A percentile compares a stretch with the other conserved stretches of the same genome.
Evolutionary conservation across 2,888 invertebrate species (phyloP).

Genomic region (Campoplex capitator): DNA sequence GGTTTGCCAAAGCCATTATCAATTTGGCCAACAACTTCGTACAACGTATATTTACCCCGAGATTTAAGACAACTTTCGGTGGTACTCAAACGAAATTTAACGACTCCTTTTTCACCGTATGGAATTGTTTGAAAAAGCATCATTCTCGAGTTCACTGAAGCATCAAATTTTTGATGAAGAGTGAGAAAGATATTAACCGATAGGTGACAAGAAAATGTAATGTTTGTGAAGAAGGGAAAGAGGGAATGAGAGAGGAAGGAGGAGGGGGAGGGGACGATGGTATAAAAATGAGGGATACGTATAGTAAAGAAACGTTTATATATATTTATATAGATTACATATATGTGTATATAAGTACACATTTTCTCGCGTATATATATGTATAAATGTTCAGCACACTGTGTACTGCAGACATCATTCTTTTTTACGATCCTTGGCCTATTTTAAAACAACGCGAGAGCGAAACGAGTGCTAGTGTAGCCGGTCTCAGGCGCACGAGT

Average conservation of each 20-base stretch:
- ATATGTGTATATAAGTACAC: background rate
- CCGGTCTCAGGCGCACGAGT: conserved; percentile 42
- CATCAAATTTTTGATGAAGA: conserved; percentile 28
- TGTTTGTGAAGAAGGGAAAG: background rate
- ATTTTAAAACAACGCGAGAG: conserved; percentile 80
- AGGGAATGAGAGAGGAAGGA: background rate
- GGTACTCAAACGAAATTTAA: conserved; percentile 62
- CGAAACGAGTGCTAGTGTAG: conserved; percentile 52
- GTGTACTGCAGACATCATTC: conserved; percentile 77
- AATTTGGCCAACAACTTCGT: conserved; percentile 45
- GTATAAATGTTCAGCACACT: conserved; percentile 63
- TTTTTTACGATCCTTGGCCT: conserved; percentile 81
- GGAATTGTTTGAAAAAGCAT: conserved; percentile 54
- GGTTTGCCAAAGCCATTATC: conserved; percentile 45
- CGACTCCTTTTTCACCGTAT: conserved; percentile 58
- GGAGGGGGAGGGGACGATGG: conserved; percentile 10
- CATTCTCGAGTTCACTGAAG: conserved; percentile 12
- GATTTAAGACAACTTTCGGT: conserved; percentile 51
- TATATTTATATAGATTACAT: conserved; percentile 56
- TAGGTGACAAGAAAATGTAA: conserved; percentile 22
- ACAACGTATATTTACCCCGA: conserved; percentile 40
- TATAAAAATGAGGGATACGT: conserved; percentile 42
- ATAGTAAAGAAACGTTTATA: conserved; percentile 31
- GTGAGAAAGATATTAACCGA: conserved; percentile 53
- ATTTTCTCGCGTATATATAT: background rate